These are phyloP conservation scores for Eupithecia tripunctaria DNA, from an alignment of 2,888 invertebrate species.

Conservation along the genomic window DNA sequence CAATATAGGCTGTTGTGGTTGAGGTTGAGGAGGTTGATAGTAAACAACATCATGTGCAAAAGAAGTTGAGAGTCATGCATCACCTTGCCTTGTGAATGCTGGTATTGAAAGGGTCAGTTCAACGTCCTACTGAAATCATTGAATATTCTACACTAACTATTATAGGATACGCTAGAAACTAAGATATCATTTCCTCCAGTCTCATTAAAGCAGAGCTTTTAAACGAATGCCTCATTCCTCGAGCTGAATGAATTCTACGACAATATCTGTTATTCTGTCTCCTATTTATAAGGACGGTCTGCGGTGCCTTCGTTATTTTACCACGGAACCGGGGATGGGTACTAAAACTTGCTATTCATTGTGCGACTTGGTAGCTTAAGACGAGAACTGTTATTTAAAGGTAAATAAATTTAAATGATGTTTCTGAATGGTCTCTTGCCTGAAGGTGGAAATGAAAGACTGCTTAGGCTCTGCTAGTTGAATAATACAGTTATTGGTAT, in stretches of 20 bases:
- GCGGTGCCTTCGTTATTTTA: slow-evolving; percentile 69
- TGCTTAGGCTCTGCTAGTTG: background rate
- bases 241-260: slow-evolving; percentile 50
- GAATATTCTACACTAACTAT: too few species aligned
- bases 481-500: background rate
- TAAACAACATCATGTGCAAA: too few species aligned
- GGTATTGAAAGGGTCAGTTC: too few species aligned
- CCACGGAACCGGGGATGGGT: slow-evolving; percentile 60
- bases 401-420: background rate
- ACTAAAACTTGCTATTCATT: slow-evolving; percentile 54
- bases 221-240: slow-evolving; percentile 9
- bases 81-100: too few species aligned
- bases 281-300: slow-evolving; percentile 64
- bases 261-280: slow-evolving; percentile 54
- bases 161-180: too few species aligned
- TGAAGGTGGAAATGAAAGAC: background rate
- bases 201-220: slow-evolving; percentile 25
- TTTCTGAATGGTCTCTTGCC: background rate
- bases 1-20: too few species aligned
- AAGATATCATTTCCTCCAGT: background rate
- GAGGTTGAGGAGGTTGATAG: too few species aligned
- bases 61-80: too few species aligned
- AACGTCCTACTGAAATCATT: too few species aligned
- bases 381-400: background rate
- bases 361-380: slow-evolving; percentile 25